phyloP scores from a whole-genome alignment of 2,888 invertebrate species.

The Erpobdella octoculata region DNA sequence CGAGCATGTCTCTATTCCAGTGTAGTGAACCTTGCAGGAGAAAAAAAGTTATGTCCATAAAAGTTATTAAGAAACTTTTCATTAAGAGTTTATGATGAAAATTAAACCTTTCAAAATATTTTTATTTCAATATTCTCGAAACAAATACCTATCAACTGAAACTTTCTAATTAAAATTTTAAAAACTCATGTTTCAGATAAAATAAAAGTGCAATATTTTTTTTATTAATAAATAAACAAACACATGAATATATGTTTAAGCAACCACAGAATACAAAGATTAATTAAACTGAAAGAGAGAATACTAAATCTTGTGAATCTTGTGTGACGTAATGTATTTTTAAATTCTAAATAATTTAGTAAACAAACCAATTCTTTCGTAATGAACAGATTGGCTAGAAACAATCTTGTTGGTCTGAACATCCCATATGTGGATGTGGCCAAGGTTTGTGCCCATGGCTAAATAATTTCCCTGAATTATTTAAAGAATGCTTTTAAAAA shows the following conservation, averaged over 20 bases:
- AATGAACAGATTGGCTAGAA: conserved; percentile 2
- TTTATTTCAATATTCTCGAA: too few relatives aligned
- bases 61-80: background rate
- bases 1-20: conserved; percentile 90
- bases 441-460: conserved; percentile 16
- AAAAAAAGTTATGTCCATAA: background rate
- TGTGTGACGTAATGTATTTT: too few relatives aligned
- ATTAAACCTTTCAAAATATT: too few relatives aligned
- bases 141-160: too few relatives aligned
- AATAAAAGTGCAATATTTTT: too few relatives aligned
- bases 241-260: too few relatives aligned
- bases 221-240: too few relatives aligned
- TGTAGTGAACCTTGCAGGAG: conserved; percentile 70
- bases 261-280: too few relatives aligned
- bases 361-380: conserved; percentile 23
- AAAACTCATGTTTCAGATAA: too few relatives aligned
- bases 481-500: background rate
- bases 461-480: conserved; percentile 16
- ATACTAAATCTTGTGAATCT: too few relatives aligned
- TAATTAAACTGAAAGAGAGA: too few relatives aligned
- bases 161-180: too few relatives aligned
- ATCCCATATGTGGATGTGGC: conserved; percentile 22
- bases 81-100: background rate
- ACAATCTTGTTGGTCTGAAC: conserved; percentile 20
- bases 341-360: background rate